phyloP scores from a whole-genome alignment of 1,140 invertebrate species.

The Ericerus pela region DNA sequence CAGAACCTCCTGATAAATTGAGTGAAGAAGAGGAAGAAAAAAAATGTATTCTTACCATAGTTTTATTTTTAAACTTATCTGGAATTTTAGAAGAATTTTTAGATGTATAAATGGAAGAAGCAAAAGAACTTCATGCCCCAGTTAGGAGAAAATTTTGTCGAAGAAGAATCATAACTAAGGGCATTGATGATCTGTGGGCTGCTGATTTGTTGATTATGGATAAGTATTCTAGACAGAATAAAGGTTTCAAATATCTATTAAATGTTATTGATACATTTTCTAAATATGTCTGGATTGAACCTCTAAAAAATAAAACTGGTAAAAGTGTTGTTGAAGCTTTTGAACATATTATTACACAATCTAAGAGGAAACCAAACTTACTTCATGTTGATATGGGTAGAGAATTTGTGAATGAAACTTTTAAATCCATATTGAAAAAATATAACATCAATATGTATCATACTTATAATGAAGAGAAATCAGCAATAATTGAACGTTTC shows the following conservation, averaged over 20 bases:
- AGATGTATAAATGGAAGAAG: background rate
- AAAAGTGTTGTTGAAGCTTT: conserved; percentile 25
- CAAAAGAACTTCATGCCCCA: conserved; percentile 19
- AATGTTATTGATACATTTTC: conserved; percentile 34
- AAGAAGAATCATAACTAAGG: conserved; percentile 16
- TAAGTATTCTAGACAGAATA: conserved; percentile 28
- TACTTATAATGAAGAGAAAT: no score
- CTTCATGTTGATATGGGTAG: conserved; percentile 18
- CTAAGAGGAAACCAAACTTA: background rate
- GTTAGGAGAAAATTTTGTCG: conserved; percentile 19
- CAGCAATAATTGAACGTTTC: no score
- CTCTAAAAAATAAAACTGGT: conserved; percentile 34
- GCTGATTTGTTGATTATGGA: conserved; percentile 25
- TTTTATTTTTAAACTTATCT: no score
- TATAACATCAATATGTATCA: conserved; percentile 27
- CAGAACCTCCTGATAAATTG: no score
- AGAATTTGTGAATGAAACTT: conserved; percentile 28
- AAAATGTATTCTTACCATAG: no score
- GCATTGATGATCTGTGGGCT: conserved; percentile 19
- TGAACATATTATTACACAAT: conserved; percentile 16
- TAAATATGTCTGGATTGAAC: conserved; percentile 33
- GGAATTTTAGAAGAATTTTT: no score
- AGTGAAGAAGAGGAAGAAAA: no score
- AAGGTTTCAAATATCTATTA: conserved; percentile 32
- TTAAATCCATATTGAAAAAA: conserved; percentile 25